These are phyloP conservation scores for Xiphophorus couchianus DNA, from an alignment of 2,113 vertebrate genomes.

Conservation along the genomic window DNA sequence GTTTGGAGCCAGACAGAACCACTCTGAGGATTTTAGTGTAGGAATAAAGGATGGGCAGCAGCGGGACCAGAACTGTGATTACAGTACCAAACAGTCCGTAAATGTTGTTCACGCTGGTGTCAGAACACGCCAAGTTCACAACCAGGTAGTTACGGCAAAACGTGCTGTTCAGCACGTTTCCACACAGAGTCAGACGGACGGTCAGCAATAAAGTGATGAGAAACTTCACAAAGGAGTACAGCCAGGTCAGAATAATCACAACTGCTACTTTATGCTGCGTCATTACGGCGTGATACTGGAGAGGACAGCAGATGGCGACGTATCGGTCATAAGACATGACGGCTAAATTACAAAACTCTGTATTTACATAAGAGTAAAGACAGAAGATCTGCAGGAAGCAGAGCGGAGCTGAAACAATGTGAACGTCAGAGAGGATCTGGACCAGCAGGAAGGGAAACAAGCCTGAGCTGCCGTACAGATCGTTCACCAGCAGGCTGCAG, in stretches of 20 bases:
- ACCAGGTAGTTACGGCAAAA: constrained; percentile 38
- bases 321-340: neutral
- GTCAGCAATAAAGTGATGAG: neutral
- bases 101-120: neutral
- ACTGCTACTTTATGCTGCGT: neutral
- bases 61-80: constrained; percentile 2
- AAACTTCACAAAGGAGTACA: neutral
- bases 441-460: neutral
- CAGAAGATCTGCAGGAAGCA: neutral
- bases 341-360: neutral
- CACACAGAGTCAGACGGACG: neutral
- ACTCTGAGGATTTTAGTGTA: neutral
- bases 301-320: neutral
- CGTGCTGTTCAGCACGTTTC: neutral
- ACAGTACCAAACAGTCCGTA: constrained; percentile 4
- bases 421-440: neutral
- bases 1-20: neutral
- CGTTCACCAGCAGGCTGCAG: neutral
- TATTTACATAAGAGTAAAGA: neutral
- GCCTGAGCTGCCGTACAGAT: neutral
- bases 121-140: constrained; percentile 62
- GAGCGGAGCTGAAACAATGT: neutral
- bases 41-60: neutral
- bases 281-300: neutral
- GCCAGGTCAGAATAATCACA: neutral